These are phyloP conservation scores for Drosophila histrio DNA, from an alignment of 2,888 invertebrate genomes.

Conservation along the genomic window DNA sequence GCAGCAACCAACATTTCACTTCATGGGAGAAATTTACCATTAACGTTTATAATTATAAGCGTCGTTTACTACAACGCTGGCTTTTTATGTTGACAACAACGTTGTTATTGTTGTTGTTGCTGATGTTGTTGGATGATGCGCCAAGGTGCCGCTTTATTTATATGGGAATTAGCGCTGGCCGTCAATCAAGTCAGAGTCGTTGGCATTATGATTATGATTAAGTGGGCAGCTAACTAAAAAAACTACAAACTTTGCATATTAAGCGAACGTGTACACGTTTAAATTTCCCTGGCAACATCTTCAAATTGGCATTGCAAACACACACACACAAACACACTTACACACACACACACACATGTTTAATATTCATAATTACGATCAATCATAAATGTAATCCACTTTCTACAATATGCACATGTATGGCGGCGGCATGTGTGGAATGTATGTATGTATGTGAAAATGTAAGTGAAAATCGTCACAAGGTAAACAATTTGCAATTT, in stretches of 20 bases:
- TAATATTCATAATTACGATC: slow-evolving; percentile 23
- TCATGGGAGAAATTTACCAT: slow-evolving; percentile 64
- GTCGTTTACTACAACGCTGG: slow-evolving; percentile 14
- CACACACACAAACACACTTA: background rate
- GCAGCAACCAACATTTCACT: slow-evolving; percentile 61
- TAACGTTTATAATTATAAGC: slow-evolving; percentile 44
- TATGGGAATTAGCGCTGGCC: slow-evolving; percentile 20
- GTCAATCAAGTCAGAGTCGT: slow-evolving; percentile 8
- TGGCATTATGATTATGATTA: slow-evolving; percentile 26
- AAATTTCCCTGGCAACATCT: slow-evolving; percentile 6
- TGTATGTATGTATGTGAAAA: slow-evolving; percentile 1
- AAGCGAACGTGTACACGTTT: slow-evolving; percentile 10
- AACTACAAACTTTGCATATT: slow-evolving; percentile 11
- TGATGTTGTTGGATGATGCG: slow-evolving; percentile 15
- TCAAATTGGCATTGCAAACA: background rate
- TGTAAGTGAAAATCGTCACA: slow-evolving; percentile 28
- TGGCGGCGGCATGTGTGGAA: slow-evolving; percentile 30
- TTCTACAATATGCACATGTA: slow-evolving; percentile 25
- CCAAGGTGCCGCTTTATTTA: slow-evolving; percentile 29
- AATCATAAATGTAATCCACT: slow-evolving; percentile 38
- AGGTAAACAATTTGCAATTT: slow-evolving; percentile 49
- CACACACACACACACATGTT: background rate
- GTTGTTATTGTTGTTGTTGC: background rate
- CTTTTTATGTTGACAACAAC: slow-evolving; percentile 43
- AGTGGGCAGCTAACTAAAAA: slow-evolving; percentile 17